Percentiles rank a stretch among this genome's conserved stretches.
phyloP scores from a whole-genome alignment of 2,797 vertebrate species.

The Fratercula arctica region DNA sequence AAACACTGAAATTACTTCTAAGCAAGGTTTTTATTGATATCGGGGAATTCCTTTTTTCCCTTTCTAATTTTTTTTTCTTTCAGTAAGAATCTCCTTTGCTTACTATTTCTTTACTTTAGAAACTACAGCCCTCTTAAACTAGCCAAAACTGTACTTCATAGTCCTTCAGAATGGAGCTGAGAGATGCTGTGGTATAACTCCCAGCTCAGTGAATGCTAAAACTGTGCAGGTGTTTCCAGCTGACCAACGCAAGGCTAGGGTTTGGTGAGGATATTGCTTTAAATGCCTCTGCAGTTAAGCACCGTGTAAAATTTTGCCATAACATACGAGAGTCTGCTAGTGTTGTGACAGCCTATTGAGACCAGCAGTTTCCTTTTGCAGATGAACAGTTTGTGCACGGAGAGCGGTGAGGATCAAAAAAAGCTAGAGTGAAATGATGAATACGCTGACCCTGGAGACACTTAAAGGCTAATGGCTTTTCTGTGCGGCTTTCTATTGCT shows the following conservation, averaged over 20 bases:
- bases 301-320: background rate
- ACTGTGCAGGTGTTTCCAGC: background rate
- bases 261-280: background rate
- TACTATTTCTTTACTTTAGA: background rate
- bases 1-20: background rate
- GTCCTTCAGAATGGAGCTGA: background rate
- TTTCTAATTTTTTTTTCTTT: background rate
- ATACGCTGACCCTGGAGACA: background rate
- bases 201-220: background rate
- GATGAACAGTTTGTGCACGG: background rate
- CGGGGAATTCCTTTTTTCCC: background rate
- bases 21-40: background rate
- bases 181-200: background rate
- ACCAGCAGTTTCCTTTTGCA: background rate
- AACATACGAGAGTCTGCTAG: background rate
- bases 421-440: background rate
- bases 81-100: background rate
- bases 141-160: background rate
- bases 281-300: background rate
- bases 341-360: background rate
- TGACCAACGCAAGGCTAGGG: background rate
- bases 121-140: background rate
- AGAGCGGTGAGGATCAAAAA: background rate
- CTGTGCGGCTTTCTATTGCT: background rate
- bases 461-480: background rate